phyloP scores from a whole-genome alignment of 92 coral and sea anemone genomes.

The Phenganax marumi region DNA sequence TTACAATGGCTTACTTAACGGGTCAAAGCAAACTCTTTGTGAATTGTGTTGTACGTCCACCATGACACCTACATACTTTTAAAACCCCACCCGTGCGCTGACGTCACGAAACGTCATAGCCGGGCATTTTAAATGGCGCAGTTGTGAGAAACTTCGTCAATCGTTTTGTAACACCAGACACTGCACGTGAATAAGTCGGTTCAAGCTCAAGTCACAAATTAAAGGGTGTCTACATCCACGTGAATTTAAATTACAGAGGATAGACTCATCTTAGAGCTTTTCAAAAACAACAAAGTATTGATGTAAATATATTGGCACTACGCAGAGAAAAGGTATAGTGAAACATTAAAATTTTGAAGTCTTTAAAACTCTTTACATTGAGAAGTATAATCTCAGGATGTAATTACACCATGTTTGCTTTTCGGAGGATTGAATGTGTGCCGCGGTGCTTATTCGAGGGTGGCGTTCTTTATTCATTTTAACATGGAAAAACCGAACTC shows the following conservation, averaged over 20 bases:
- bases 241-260: not conserved
- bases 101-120: slow-evolving; percentile 10
- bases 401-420: too few relatives aligned
- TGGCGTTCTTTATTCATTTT: too few relatives aligned
- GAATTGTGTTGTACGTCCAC: not conserved
- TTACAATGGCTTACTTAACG: not conserved
- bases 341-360: too few relatives aligned
- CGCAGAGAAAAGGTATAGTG: too few relatives aligned
- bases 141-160: not conserved
- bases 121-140: slow-evolving; percentile 10
- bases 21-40: not conserved
- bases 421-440: too few relatives aligned
- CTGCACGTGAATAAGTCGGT: not conserved
- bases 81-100: slow-evolving; percentile 4
- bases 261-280: too few relatives aligned
- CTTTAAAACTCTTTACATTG: too few relatives aligned
- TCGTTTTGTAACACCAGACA: not conserved
- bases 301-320: too few relatives aligned
- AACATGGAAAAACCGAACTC: too few relatives aligned
- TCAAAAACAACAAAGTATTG: too few relatives aligned
- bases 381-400: too few relatives aligned
- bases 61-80: not conserved
- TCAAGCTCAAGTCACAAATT: not conserved
- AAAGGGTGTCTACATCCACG: not conserved
- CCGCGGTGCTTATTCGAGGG: too few relatives aligned